Percentiles rank a stretch among this genome's conserved stretches.
These are phyloP conservation scores for Neodiprion pinetum DNA, from an alignment of 1,140 invertebrate genomes.

Conservation along the genomic window DNA sequence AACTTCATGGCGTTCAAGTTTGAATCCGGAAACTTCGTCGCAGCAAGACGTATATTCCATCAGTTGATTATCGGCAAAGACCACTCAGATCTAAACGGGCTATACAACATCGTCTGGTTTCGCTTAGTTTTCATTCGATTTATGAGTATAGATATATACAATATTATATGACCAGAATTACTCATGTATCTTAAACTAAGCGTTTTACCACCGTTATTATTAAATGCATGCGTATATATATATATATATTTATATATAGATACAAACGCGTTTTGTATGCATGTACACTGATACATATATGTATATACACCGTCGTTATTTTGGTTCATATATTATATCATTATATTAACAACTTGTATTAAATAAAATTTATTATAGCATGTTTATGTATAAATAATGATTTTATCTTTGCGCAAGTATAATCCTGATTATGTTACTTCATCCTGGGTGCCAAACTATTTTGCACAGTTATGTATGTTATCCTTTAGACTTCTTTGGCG, in stretches of 20 bases:
- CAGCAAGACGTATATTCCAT: conserved; percentile 15
- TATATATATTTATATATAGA: conserved; percentile 28
- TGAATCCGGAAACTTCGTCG: conserved; percentile 18
- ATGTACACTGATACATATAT: conserved; percentile 30
- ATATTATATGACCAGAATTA: conserved; percentile 55
- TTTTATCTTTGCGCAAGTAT: conserved; percentile 35
- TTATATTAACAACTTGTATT: conserved; percentile 50
- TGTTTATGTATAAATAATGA: conserved; percentile 51
- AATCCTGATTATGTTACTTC: not conserved
- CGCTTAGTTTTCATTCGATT: not conserved
- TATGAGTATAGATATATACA: conserved; percentile 45
- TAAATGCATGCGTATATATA: conserved; percentile 30
- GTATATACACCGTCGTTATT: conserved; percentile 4
- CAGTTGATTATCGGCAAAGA: not conserved
- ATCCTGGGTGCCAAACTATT: not conserved
- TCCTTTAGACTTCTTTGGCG: not conserved
- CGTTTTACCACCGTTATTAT: conserved; percentile 23
- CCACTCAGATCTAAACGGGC: not conserved
- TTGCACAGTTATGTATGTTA: not conserved
- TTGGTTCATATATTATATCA: conserved; percentile 25
- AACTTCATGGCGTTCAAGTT: conserved; percentile 11
- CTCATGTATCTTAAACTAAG: conserved; percentile 51
- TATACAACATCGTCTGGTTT: conserved; percentile 1
- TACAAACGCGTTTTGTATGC: conserved; percentile 25
- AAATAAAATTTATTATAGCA: conserved; percentile 49